Percentiles rank a stretch among this genome's conserved stretches.
These are phyloP conservation scores for Macrobrachium nipponense DNA, from an alignment of 1,140 invertebrate genomes.

Conservation along the genomic window DNA sequence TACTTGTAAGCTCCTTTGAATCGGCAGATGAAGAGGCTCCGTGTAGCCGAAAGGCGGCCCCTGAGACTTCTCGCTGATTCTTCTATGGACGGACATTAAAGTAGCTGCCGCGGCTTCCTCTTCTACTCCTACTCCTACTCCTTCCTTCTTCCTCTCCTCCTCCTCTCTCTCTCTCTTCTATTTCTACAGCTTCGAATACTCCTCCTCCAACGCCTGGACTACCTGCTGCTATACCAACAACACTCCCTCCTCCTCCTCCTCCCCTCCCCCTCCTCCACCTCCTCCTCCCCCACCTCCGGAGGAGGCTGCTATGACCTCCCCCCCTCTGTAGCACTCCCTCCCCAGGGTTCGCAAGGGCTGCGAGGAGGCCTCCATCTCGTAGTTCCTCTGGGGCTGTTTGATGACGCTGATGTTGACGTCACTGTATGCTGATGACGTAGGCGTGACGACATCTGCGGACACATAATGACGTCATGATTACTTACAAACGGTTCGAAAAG, in stretches of 20 bases:
- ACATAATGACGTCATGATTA: not conserved
- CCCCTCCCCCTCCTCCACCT: constrained; percentile 1
- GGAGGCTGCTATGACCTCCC: no score
- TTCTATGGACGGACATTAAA: not conserved
- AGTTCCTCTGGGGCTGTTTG: not conserved
- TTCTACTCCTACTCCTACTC: not conserved
- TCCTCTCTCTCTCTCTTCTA: no score
- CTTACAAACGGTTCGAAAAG: no score
- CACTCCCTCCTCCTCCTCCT: not conserved
- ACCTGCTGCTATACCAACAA: no score
- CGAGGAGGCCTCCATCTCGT: not conserved
- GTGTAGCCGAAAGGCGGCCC: not conserved
- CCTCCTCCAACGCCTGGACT: no score
- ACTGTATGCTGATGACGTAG: not conserved
- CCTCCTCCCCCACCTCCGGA: not conserved
- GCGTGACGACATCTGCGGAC: not conserved
- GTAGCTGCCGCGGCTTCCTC: not conserved
- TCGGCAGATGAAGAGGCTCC: constrained; percentile 44
- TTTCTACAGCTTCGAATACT: no score
- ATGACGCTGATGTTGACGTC: constrained; percentile 11
- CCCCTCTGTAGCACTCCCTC: no score
- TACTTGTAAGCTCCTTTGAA: constrained; percentile 52
- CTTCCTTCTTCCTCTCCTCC: not conserved
- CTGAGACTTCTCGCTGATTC: not conserved
- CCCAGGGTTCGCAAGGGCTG: not conserved